These are phyloP conservation scores for Apeira syringaria DNA, from an alignment of 2,888 invertebrate genomes.

Conservation along the genomic window DNA sequence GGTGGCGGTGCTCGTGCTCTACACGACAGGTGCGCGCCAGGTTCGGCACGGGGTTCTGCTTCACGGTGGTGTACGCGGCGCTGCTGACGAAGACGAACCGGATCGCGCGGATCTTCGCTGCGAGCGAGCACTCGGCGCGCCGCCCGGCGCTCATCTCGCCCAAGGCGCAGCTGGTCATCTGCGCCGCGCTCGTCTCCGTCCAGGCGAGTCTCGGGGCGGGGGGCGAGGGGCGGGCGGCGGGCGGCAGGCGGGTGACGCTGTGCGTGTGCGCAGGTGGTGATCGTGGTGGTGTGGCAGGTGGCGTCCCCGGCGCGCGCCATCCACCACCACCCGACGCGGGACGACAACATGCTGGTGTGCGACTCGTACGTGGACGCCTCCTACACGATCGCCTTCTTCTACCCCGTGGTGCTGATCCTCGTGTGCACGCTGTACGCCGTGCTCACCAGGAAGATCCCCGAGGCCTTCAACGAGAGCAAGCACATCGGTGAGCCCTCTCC, in stretches of 20 bases:
- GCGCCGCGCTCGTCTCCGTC: constrained; percentile 92
- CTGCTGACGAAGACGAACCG: constrained; percentile 98
- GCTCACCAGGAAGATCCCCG: constrained; percentile 97
- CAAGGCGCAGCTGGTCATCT: constrained; percentile 94
- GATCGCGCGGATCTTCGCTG: constrained; percentile 97
- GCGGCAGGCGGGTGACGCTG: background rate
- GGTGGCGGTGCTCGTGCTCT: no score
- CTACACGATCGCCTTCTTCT: constrained; percentile 95
- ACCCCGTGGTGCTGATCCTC: constrained; percentile 94
- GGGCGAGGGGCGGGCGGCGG: no score
- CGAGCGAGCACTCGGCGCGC: constrained; percentile 96
- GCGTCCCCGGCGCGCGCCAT: constrained; percentile 96
- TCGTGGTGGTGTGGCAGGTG: constrained; percentile 95
- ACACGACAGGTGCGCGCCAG: no score
- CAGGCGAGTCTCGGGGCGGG: constrained; percentile 84
- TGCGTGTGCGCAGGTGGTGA: constrained; percentile 82
- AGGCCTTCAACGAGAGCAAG: constrained; percentile 98
- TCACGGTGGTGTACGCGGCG: constrained; percentile 98
- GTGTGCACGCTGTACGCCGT: constrained; percentile 97
- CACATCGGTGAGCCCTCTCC: constrained; percentile 88
- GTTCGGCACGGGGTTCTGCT: constrained; percentile 95
- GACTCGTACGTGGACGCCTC: constrained; percentile 95
- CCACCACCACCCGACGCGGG: constrained; percentile 93
- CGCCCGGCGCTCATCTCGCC: constrained; percentile 96
- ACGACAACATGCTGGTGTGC: constrained; percentile 95